A percentile compares a stretch with the other conserved stretches of the same genome.
Evolutionary conservation across 2,113 vertebrate species (phyloP).

Genomic region (Neogale vison): DNA sequence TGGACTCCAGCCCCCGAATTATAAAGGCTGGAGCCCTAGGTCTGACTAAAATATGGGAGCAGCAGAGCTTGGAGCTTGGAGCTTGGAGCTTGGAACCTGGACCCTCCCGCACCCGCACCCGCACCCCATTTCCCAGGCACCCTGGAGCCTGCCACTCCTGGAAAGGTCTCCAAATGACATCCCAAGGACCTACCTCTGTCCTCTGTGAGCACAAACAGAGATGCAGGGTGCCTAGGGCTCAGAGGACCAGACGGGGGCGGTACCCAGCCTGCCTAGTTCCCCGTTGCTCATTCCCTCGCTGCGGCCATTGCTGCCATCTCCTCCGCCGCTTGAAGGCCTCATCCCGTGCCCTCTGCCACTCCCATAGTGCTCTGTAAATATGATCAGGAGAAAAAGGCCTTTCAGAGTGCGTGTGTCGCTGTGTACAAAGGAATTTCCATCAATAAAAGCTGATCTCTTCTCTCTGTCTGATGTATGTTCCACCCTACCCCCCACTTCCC

Average conservation of each 20-base stretch:
- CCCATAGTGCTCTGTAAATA: conserved; percentile 76
- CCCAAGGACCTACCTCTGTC: conserved; percentile 78
- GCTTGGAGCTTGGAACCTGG: conserved; percentile 64
- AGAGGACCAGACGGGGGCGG: conserved; percentile 66
- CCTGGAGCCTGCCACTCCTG: conserved; percentile 73
- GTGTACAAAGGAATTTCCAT: conserved; percentile 80
- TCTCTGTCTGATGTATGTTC: conserved; percentile 79
- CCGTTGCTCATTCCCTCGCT: conserved; percentile 48
- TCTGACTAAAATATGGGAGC: conserved; percentile 66
- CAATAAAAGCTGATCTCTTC: conserved; percentile 79
- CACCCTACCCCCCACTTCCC: conserved; percentile 30
- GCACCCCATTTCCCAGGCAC: conserved; percentile 66
- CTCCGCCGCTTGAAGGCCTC: conserved; percentile 67
- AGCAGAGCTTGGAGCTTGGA: conserved; percentile 71
- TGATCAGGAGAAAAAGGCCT: conserved; percentile 68
- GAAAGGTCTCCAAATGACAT: conserved; percentile 76
- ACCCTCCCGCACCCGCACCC: too few relatives aligned
- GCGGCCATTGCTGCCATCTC: conserved; percentile 66
- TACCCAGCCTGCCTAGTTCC: conserved; percentile 53
- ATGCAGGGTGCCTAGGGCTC: conserved; percentile 74
- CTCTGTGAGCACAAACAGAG: conserved; percentile 79
- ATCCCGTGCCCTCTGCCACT: conserved; percentile 3
- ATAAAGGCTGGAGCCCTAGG: conserved; percentile 63
- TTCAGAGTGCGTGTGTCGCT: conserved; percentile 72
- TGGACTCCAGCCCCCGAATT: conserved; percentile 61